Evolutionary conservation across 2,888 invertebrate genomes (phyloP).

Genomic region (Brenthis hecate): DNA sequence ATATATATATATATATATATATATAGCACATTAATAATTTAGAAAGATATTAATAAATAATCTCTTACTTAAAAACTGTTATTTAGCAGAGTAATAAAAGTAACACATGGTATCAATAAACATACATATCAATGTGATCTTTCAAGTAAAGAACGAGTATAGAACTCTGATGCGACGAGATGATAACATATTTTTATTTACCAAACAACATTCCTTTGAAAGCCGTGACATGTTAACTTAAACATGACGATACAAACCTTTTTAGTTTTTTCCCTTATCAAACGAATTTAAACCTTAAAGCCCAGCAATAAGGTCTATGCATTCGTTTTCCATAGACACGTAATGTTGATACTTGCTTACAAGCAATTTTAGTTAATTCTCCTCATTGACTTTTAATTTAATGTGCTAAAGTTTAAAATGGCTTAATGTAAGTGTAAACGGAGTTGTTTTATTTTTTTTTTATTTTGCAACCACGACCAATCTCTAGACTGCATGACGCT

Average conservation of each 20-base stretch:
- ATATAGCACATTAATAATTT: too few relatives aligned
- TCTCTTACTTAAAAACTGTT: neutral
- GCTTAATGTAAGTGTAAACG: conserved; percentile 33
- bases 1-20: too few relatives aligned
- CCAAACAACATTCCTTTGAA: conserved; percentile 43
- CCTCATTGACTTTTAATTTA: conserved; percentile 34
- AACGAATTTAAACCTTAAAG: conserved; percentile 22
- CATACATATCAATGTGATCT: conserved; percentile 7
- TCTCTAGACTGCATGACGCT: conserved; percentile 76
- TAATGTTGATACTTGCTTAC: conserved; percentile 37
- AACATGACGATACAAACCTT: conserved; percentile 35
- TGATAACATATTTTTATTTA: conserved; percentile 42
- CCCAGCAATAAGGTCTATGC: conserved; percentile 21
- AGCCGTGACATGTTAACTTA: conserved; percentile 44
- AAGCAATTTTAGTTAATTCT: conserved; percentile 17
- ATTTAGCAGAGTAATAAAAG: conserved; percentile 4
- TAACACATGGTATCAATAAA: conserved; percentile 7
- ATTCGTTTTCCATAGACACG: conserved; percentile 25
- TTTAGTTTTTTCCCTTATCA: conserved; percentile 30
- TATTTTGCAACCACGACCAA: conserved; percentile 56
- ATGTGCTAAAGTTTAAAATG: conserved; percentile 47
- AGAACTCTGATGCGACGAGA: conserved; percentile 21
- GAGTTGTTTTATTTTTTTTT: conserved; percentile 51
- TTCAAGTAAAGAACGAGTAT: conserved; percentile 13
- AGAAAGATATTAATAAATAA: too few relatives aligned